phyloP scores from a whole-genome alignment of 2,797 vertebrate species.

The Hydrophis major region DNA sequence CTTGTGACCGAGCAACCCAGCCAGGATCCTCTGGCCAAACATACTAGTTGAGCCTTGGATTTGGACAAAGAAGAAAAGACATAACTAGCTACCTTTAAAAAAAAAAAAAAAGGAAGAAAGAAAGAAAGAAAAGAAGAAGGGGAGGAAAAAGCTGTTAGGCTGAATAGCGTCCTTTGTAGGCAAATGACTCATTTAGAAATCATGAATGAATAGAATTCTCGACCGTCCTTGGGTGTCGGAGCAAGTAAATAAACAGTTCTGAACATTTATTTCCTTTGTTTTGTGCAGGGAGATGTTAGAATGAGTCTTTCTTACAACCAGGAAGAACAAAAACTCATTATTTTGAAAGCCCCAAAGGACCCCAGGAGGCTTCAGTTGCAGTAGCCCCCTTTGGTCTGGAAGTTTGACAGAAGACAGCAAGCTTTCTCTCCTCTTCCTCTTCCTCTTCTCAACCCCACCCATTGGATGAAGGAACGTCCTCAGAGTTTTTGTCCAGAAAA shows the following conservation, averaged over 20 bases:
- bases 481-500: background rate
- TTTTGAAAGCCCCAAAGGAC: slow-evolving; percentile 25
- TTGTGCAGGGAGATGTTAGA: slow-evolving; percentile 42
- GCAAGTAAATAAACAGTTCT: slow-evolving; percentile 56
- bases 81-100: slow-evolving; percentile 30
- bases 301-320: slow-evolving; percentile 40
- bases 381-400: background rate
- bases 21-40: slow-evolving; percentile 7
- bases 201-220: slow-evolving; percentile 46
- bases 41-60: background rate
- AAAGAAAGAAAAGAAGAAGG: background rate
- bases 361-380: slow-evolving; percentile 34
- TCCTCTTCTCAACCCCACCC: background rate
- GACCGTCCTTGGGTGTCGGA: slow-evolving; percentile 39
- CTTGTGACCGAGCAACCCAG: background rate
- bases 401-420: background rate
- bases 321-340: slow-evolving; percentile 50
- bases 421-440: fast-evolving
- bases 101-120: background rate
- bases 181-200: slow-evolving; percentile 60
- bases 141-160: background rate
- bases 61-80: slow-evolving; percentile 24
- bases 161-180: slow-evolving; percentile 46
- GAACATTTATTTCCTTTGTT: slow-evolving; percentile 36
- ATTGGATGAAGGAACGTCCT: background rate